Base-by-base conservation (phyloP, 2,888 invertebrate species). In the Ctena decussata region DNA sequence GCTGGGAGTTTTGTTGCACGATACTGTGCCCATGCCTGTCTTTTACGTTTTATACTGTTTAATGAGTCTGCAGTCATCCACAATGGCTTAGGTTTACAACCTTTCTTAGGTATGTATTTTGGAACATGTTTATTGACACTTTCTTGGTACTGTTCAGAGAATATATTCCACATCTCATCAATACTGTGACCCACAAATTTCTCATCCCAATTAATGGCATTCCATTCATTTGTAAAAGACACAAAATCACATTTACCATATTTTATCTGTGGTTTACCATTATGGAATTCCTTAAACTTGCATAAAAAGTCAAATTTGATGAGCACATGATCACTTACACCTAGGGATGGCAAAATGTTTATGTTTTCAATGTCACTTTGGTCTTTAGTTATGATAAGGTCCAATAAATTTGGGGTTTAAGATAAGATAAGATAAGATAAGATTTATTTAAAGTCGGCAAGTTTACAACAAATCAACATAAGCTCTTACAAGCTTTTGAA, bases 151-250 rank as follows among this genome's bases (percentile, higher is more conserved):
- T 70, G 39, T 3, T 39, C 60, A 8, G 53, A 46, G 65, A 80
- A 75, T 27, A 37, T 30, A 24, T 70, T 65, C 80, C 75, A 80
- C 80, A 75, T 80, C 30, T 75, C 44, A 21, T 75, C 35, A 41
- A 41, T 6, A 46, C 41, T 44, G 0, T 24, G 6, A n/a, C 37
- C 46, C 6, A 27, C 46, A 46, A 70, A 49, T 32, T 11, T 46
- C 39, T 46, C 46, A 8, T 73, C 30, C 75, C 80, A 80, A 27
- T 80, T 30, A 18, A 69, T 35, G 60, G 15, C 8, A 15, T 69
- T 27, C 75, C 44, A 71, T 27, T 75, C 70, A 15, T 76, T 37
- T 21, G 65, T 21, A 24, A 76, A 76, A 24, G 57, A 41, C 8
- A 5, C 41, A 37, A 76, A 37, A 39, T 76, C 71, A 60, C 80